A percentile compares a stretch with the other conserved stretches of the same genome.
Evolutionary conservation across 2,888 invertebrate genomes (phyloP).

Genomic region (Artemia sinica): DNA sequence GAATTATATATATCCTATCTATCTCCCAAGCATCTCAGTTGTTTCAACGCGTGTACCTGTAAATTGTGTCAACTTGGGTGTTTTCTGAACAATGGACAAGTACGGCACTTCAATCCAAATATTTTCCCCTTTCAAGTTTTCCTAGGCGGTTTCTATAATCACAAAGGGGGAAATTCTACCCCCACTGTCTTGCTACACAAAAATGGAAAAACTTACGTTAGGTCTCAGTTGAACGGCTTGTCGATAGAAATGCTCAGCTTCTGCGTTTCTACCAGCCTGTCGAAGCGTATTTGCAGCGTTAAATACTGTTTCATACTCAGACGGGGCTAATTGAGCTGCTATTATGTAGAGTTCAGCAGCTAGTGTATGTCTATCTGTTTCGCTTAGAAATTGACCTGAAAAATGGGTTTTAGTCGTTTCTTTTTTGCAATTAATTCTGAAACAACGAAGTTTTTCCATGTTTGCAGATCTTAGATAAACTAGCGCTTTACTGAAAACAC

Average conservation of each 20-base stretch:
- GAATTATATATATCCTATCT: too few species aligned
- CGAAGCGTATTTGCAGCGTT: conserved; percentile 73
- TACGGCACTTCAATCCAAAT: background rate
- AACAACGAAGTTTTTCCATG: background rate
- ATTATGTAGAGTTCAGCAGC: conserved; percentile 61
- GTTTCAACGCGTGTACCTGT: too few species aligned
- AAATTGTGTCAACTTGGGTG: too few species aligned
- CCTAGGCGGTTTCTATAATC: conserved; percentile 3
- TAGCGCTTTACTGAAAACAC: too few species aligned
- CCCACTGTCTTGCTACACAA: conserved; percentile 41
- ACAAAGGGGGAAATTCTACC: background rate
- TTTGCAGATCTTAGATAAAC: too few species aligned
- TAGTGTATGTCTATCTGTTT: conserved; percentile 57
- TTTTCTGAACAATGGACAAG: background rate
- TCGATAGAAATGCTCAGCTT: conserved; percentile 73
- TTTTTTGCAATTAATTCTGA: background rate
- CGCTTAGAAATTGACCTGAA: conserved; percentile 69
- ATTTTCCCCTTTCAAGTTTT: background rate
- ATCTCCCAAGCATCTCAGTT: too few species aligned
- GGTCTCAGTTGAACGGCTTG: conserved; percentile 49
- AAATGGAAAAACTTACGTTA: conserved; percentile 34
- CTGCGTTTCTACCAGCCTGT: conserved; percentile 56
- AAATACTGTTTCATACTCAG: conserved; percentile 64
- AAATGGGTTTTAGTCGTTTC: conserved; percentile 17
- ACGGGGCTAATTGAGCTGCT: conserved; percentile 57